Base-by-base conservation (phyloP, 2,797 vertebrate genomes). In the Enteromius viviparus region DNA sequence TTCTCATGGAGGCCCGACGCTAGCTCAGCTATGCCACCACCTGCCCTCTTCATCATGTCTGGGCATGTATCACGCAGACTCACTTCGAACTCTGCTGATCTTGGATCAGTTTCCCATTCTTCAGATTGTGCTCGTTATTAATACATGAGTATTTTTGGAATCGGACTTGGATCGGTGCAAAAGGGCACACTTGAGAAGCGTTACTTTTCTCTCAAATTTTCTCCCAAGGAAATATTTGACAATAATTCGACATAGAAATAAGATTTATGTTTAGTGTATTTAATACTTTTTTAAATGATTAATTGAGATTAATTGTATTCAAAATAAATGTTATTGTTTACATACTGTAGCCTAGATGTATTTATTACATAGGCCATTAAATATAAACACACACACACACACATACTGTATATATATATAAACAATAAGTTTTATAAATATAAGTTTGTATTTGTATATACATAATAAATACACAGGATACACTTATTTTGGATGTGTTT, bases 41-140 rank as follows among this genome's bases (percentile, higher is more conserved):
- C 89, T 88, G 88, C 85, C 88, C 78, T 84, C 55, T 64, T 53
- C 53, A 82, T 81, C 87, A 81, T 79, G 89, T 72, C 87, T 85
- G 85, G 82, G 72, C 86, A 82, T 62, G 84, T 49, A 76, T 40
- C 29, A 60, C 68, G 15, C 47, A 23, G 53, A 49, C 74, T 76
- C 45, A 71, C 78, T 75, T 72, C 21, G 71, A 80, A 29, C 3
- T 1, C 40, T 37, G n/a, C 83, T 79, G 85, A 83, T 70, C 77
- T 68, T 65, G 34, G 85, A 79, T 84, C 80, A 78, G 79, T 76
- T 81, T 79, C 34, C 45, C 45, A 26, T 62, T 85, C 79, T 75
- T 69, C 47, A 74, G 62, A 81, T 76, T 40, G 5, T 80, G 29
- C 60, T 55, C 23, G 34, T 75, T 75, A 84, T 68, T 80, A 55